phyloP scores from a whole-genome alignment of 2,888 invertebrate genomes.

The Drosophila demipolita region DNA sequence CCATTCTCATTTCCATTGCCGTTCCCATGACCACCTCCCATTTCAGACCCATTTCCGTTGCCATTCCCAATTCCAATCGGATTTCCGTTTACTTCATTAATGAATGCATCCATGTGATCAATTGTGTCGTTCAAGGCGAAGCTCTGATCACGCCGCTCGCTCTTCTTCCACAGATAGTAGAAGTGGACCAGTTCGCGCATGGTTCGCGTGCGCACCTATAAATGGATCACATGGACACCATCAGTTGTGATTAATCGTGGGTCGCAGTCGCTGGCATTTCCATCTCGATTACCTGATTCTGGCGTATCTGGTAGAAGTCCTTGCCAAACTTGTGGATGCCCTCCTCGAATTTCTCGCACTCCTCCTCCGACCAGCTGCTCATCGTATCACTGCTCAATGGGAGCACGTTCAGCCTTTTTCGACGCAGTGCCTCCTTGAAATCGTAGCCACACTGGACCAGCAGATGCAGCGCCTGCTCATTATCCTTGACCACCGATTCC shows the following conservation, averaged over 20 bases:
- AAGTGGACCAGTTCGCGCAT: conserved; percentile 99
- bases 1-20: conserved; percentile 12
- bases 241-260: conserved; percentile 15
- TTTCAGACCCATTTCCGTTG: conserved; percentile 26
- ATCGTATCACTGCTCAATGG: conserved; percentile 91
- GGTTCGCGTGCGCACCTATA: conserved; percentile 92
- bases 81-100: conserved; percentile 73
- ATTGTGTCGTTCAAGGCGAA: conserved; percentile 83
- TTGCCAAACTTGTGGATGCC: conserved; percentile 97
- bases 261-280: background rate
- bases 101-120: conserved; percentile 83
- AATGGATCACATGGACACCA: conserved; percentile 31
- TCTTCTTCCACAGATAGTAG: conserved; percentile 99
- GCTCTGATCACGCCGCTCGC: conserved; percentile 94
- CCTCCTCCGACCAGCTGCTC: conserved; percentile 98
- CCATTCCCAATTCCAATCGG: conserved; percentile 23
- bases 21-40: conserved; percentile 17
- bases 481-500: conserved; percentile 86
- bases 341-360: conserved; percentile 98
- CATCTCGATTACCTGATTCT: conserved; percentile 89
- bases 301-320: conserved; percentile 97
- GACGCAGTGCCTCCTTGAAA: conserved; percentile 95
- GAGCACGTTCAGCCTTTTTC: conserved; percentile 91
- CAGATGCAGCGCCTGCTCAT: conserved; percentile 95
- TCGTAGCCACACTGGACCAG: conserved; percentile 97